Evolutionary conservation across 2,113 vertebrate genomes (phyloP).

Genomic region (Podilymbus podiceps): DNA sequence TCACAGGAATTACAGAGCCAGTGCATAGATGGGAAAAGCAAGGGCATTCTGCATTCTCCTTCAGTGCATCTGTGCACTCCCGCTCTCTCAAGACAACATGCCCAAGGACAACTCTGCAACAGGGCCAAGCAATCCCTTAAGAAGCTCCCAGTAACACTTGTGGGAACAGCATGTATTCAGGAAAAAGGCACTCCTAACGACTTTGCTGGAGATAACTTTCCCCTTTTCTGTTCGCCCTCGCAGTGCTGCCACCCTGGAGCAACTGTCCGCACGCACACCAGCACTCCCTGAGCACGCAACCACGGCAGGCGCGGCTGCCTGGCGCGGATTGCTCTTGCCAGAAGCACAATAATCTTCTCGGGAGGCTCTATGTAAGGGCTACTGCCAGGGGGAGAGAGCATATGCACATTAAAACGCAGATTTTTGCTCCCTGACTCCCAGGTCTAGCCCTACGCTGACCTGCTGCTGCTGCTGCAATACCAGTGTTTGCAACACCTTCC

Average conservation of each 20-base stretch:
- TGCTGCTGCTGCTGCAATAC: not conserved
- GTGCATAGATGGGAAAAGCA: not conserved
- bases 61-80: accelerated
- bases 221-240: accelerated
- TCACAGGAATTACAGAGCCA: not conserved
- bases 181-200: not conserved
- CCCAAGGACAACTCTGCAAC: not conserved
- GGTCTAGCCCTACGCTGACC: not conserved
- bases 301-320: not conserved
- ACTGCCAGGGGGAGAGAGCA: not conserved
- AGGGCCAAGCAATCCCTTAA: not conserved
- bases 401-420: not conserved
- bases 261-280: accelerated
- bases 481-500: not conserved
- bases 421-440: not conserved
- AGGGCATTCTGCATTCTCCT: not conserved
- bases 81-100: not conserved
- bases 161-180: not conserved
- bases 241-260: not conserved
- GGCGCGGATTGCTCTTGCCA: not conserved
- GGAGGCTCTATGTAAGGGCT: not conserved
- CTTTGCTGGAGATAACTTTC: not conserved
- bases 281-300: accelerated
- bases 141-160: not conserved
- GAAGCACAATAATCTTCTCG: slow-evolving; percentile 29